phyloP scores from a whole-genome alignment of 1,140 invertebrate species.

The Lordiphosa clarofinis region DNA sequence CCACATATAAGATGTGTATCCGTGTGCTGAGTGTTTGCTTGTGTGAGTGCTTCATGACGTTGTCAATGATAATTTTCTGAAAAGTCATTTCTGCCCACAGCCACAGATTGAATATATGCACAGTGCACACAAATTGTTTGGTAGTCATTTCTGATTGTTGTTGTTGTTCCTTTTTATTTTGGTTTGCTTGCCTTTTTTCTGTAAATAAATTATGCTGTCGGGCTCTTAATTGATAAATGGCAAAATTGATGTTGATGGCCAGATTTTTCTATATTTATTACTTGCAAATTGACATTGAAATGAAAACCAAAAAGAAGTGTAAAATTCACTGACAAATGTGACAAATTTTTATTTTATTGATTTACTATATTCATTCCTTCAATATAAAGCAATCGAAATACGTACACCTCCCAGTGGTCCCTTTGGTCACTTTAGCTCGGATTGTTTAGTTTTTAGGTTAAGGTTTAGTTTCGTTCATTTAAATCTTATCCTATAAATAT shows the following conservation, averaged over 20 bases:
- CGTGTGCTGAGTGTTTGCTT: constrained; percentile 25
- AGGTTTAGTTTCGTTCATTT: too few relatives aligned
- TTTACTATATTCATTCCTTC: too few relatives aligned
- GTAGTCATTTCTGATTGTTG: not conserved
- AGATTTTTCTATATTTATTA: constrained; percentile 12
- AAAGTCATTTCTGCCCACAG: constrained; percentile 50
- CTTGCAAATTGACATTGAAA: constrained; percentile 16
- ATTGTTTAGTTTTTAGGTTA: too few relatives aligned
- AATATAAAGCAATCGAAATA: too few relatives aligned
- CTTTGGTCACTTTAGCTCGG: too few relatives aligned
- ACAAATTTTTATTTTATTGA: too few relatives aligned
- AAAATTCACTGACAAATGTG: constrained; percentile 13
- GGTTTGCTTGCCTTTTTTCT: constrained; percentile 14
- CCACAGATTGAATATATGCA: constrained; percentile 37
- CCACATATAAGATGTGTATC: constrained; percentile 23
- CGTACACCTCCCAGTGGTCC: too few relatives aligned
- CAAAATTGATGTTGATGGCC: constrained; percentile 21
- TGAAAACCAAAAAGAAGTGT: constrained; percentile 4
- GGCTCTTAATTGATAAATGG: constrained; percentile 47
- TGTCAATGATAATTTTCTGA: constrained; percentile 48
- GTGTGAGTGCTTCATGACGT: constrained; percentile 12
- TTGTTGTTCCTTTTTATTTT: constrained; percentile 7
- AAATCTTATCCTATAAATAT: too few relatives aligned
- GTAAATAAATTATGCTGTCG: constrained; percentile 27
- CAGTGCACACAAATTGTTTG: not conserved